Base-by-base conservation (phyloP, 92 coral and sea anemone genomes). In the Palythoa grandis region DNA sequence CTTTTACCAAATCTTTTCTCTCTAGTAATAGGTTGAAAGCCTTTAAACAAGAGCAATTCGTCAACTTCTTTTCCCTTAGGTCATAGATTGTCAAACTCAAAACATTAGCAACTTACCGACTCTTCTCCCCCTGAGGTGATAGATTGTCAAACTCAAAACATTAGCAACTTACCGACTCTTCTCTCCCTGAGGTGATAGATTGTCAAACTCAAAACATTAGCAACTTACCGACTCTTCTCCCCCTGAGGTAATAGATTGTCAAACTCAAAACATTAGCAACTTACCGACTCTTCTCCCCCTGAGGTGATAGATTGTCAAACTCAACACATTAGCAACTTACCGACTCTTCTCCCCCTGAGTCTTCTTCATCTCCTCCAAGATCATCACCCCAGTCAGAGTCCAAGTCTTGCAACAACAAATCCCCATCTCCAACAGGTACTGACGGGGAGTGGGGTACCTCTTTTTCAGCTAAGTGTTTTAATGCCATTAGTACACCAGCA, bases 331-430 rank as follows among this genome's bases (percentile, higher is more conserved):
- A 43, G 50, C 4, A 43, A 76, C 66, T 52, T 87, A 96, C 98
- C n/a, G 99, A 96, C 76, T 96, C 99, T 70, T 96, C 99, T 7
- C 95, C 98, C 12, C 94, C 98, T 52, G 96, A 93, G 47, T 96
- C 99, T 52, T 96, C 99, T 0, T 96, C 99, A 14, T 96, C 98
- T 61, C 92, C 98, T 78, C 90, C 94, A 78, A 92, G 89, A 82
- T 94, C 98, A 72, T 96, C 99, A 79, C 95, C 95, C 93, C 99
- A 95, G 74, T 96, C 99, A 77, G 99, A 88, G 66, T 95, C 98
- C 24, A 91, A 85, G 72, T 96, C 99, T 70, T 94, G 98, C 25
- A 92, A 82, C 82, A 91, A 83, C 19, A 91, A 11, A 77, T 94
- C 95, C 9, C 93, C 92, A 24, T 92, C 98, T n/a, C 92, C 93